These are phyloP conservation scores for Micronisus gabar DNA, from an alignment of 2,113 vertebrate genomes.

Conservation along the genomic window DNA sequence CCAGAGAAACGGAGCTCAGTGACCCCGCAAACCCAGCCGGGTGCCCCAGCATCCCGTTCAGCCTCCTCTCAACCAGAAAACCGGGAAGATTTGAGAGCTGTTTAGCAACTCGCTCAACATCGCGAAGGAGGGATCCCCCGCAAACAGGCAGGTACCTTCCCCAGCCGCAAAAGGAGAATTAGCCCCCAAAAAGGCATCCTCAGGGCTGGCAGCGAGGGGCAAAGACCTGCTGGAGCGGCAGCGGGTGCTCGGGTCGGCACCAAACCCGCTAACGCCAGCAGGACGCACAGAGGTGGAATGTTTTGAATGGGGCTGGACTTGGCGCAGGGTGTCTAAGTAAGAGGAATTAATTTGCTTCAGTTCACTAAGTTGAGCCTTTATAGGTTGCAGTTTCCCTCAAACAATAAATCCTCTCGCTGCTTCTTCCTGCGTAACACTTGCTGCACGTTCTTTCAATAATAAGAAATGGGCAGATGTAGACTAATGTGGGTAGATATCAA, in stretches of 20 bases:
- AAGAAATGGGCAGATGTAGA: not conserved
- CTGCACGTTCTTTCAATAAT: accelerated
- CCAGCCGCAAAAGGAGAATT: accelerated
- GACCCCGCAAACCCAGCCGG: accelerated
- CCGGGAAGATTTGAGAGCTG: not conserved
- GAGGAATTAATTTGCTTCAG: not conserved
- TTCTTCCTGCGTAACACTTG: accelerated
- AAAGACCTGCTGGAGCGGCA: not conserved
- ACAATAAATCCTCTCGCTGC: not conserved
- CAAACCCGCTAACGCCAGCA: accelerated
- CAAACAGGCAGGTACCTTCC: no score
- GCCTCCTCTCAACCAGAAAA: not conserved
- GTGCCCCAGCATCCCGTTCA: not conserved
- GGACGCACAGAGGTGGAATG: accelerated
- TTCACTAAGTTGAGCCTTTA: not conserved
- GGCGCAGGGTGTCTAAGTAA: accelerated
- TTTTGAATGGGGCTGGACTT: accelerated
- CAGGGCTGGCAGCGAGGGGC: not conserved
- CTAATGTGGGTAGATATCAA: not conserved
- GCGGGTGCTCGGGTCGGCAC: not conserved
- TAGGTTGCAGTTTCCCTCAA: not conserved
- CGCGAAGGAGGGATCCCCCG: not conserved
- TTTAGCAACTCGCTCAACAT: accelerated
- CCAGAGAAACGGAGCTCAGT: accelerated
- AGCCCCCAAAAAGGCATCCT: not conserved